These are phyloP conservation scores for Saccostrea cuccullata DNA, from an alignment of 1,140 invertebrate species.

Conservation along the genomic window DNA sequence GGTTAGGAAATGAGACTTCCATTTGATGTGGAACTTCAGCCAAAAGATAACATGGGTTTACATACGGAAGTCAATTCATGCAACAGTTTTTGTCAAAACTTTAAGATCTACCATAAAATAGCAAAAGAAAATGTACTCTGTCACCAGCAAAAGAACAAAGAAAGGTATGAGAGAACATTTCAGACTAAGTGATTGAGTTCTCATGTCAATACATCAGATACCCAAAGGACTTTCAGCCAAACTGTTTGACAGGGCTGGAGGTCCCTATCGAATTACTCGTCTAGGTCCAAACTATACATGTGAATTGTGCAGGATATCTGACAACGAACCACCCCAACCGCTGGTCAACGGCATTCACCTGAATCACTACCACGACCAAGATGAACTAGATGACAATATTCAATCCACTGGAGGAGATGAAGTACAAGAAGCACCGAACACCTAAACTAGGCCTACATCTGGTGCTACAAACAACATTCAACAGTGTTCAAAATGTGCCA, in stretches of 20 bases:
- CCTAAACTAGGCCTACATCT: too few relatives aligned
- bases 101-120: conserved; percentile 42
- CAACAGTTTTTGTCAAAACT: conserved; percentile 26
- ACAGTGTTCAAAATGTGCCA: too few relatives aligned
- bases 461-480: too few relatives aligned
- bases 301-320: not conserved
- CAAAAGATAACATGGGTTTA: conserved; percentile 40
- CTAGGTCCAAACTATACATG: not conserved
- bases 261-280: not conserved
- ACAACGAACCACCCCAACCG: not conserved
- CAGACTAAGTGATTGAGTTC: conserved; percentile 38
- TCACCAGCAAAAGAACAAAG: conserved; percentile 40
- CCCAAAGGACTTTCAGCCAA: conserved; percentile 41
- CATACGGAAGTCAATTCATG: too few relatives aligned
- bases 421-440: too few relatives aligned
- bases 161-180: conserved; percentile 50
- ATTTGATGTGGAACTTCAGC: conserved; percentile 45
- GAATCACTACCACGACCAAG: conserved; percentile 44
- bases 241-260: conserved; percentile 42
- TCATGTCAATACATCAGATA: conserved; percentile 18
- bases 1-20: conserved; percentile 50
- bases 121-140: conserved; percentile 49
- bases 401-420: too few relatives aligned
- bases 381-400: too few relatives aligned
- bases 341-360: not conserved